These are phyloP conservation scores for Stenoptilia bipunctidactyla DNA, from an alignment of 2,888 invertebrate genomes.

Conservation along the genomic window DNA sequence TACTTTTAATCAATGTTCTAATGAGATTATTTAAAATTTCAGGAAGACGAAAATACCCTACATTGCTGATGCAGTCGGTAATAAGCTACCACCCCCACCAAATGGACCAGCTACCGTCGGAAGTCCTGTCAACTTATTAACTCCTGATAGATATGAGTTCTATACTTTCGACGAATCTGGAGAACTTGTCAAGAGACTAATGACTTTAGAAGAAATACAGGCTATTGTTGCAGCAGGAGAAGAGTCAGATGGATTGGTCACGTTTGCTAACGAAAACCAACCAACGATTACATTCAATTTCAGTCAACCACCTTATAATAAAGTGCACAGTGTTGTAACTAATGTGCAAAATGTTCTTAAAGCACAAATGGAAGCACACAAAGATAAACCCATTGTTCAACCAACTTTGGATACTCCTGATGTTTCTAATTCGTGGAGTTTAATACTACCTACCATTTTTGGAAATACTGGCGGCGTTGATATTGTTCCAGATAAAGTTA, in stretches of 20 bases:
- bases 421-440: conserved; percentile 83
- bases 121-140: conserved; percentile 84
- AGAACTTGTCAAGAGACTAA: conserved; percentile 83
- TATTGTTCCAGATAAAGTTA: conserved; percentile 65
- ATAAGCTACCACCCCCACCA: conserved; percentile 75
- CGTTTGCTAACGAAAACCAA: conserved; percentile 59
- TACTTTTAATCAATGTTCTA: too few species aligned
- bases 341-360: conserved; percentile 88
- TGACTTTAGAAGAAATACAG: conserved; percentile 88
- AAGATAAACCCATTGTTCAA: conserved; percentile 52
- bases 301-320: conserved; percentile 72
- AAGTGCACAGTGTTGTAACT: conserved; percentile 84
- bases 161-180: conserved; percentile 89
- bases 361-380: conserved; percentile 79
- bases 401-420: conserved; percentile 78
- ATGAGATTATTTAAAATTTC: too few species aligned
- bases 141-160: conserved; percentile 88
- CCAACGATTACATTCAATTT: conserved; percentile 58
- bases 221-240: conserved; percentile 87
- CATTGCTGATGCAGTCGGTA: conserved; percentile 78
- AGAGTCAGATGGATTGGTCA: conserved; percentile 71
- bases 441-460: conserved; percentile 84
- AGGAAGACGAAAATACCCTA: conserved; percentile 64
- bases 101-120: conserved; percentile 74
- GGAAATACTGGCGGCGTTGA: conserved; percentile 78